These are phyloP conservation scores for Chiridota heheva DNA, from an alignment of 35 echinoderm and acorn worm genomes.

Conservation along the genomic window DNA sequence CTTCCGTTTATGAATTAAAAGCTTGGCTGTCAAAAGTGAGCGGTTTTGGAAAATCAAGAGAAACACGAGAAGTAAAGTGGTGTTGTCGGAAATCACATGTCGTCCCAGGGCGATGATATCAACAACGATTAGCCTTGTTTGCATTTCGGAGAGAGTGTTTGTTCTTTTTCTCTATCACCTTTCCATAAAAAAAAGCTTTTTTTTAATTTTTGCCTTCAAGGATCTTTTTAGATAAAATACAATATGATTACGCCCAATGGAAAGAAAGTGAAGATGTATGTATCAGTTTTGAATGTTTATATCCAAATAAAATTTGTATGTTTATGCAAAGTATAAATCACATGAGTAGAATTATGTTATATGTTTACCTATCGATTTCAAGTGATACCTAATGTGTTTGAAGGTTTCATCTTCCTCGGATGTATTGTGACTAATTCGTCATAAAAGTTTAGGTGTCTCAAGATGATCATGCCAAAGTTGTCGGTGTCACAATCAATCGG, in stretches of 20 bases:
- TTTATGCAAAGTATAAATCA: neutral
- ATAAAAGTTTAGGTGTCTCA: no score
- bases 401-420: no score
- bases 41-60: slow-evolving; percentile 32
- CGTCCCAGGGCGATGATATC: slow-evolving; percentile 39
- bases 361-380: no score
- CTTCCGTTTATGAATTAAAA: slow-evolving; percentile 59
- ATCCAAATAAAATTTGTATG: neutral
- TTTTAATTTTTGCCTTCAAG: neutral
- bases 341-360: no score
- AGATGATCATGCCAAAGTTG: no score
- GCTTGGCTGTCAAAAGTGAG: slow-evolving; percentile 28
- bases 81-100: slow-evolving; percentile 20
- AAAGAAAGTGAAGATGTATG: neutral
- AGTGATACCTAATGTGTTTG: no score
- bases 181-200: slow-evolving; percentile 26
- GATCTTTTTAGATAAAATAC: slow-evolving; percentile 16
- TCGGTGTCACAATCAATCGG: no score
- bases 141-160: slow-evolving; percentile 28
- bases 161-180: slow-evolving; percentile 17
- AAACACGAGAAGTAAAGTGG: slow-evolving; percentile 21
- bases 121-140: slow-evolving; percentile 51
- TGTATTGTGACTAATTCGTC: no score
- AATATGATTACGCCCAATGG: neutral
- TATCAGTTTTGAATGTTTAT: neutral